Conservation (phyloP, 2,797 vertebrate species). For the Nasua narica region DNA sequence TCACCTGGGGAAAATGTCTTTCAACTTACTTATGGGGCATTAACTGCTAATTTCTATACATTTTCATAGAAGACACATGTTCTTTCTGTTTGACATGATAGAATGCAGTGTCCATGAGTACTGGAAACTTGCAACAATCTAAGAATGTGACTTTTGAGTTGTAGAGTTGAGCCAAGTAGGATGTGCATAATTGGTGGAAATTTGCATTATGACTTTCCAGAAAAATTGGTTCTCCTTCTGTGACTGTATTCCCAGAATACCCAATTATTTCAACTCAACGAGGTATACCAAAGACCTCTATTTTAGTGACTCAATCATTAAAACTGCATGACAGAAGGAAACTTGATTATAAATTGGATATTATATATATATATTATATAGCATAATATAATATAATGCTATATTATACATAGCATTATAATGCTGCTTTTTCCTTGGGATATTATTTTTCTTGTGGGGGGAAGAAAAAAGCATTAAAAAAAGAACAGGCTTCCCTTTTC, state of each 20-base stretch:
- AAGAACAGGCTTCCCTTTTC: background rate
- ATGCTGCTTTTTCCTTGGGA: background rate
- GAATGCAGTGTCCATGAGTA: background rate
- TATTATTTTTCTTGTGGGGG: constrained; percentile 25
- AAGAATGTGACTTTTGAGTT: background rate
- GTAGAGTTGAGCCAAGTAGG: background rate
- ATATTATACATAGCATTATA: too few species aligned
- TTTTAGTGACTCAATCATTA: constrained; percentile 64
- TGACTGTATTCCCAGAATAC: constrained; percentile 59
- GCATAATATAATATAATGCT: too few species aligned
- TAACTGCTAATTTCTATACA: background rate
- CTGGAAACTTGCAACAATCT: background rate
- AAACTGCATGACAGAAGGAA: constrained; percentile 43
- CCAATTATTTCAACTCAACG: constrained; percentile 59
- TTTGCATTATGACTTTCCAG: constrained; percentile 15
- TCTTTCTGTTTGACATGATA: constrained; percentile 21
- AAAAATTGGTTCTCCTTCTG: constrained; percentile 22
- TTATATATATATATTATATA: too few species aligned
- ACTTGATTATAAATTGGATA: too few species aligned
- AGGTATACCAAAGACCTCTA: constrained; percentile 51
- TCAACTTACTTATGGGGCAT: background rate
- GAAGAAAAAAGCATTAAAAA: background rate
- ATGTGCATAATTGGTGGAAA: background rate
- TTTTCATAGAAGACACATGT: constrained; percentile 44
- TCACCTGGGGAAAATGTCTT: constrained; percentile 7